Evolutionary conservation across 2,797 vertebrate species (phyloP).

Genomic region (Rhinogobio ventralis): DNA sequence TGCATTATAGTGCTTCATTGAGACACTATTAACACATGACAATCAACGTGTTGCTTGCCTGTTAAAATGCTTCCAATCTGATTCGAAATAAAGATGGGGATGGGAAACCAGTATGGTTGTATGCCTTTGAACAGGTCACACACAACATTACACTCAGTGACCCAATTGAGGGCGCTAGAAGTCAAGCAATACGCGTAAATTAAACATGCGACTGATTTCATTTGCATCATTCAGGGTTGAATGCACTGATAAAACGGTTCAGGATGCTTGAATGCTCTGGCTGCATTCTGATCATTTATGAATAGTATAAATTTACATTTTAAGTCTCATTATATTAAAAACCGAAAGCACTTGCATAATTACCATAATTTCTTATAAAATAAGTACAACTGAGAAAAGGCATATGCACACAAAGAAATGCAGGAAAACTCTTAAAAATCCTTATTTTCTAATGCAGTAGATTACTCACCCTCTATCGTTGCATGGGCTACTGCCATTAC

Average conservation of each 20-base stretch:
- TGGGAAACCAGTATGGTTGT: neutral
- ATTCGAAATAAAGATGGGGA: neutral
- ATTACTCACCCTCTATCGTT: slow-evolving; percentile 58
- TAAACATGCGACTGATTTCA: neutral
- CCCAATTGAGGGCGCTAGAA: slow-evolving; percentile 52
- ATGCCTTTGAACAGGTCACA: neutral
- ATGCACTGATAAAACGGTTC: neutral
- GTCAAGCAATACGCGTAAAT: slow-evolving; percentile 6
- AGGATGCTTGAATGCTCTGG: too few species aligned
- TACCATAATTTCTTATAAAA: neutral
- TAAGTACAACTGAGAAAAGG: neutral
- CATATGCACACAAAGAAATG: neutral
- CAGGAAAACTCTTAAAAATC: neutral
- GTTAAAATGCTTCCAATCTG: neutral
- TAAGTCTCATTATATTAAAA: neutral
- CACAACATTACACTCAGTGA: neutral
- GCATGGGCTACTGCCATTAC: slow-evolving; percentile 48
- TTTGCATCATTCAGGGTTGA: slow-evolving; percentile 1
- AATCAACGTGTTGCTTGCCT: neutral
- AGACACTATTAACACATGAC: neutral
- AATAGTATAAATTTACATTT: slow-evolving; percentile 1
- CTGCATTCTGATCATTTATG: neutral
- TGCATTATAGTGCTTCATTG: slow-evolving; percentile 13
- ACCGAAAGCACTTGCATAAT: neutral
- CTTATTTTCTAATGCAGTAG: neutral